A percentile compares a stretch with the other conserved stretches of the same genome.
Conservation (phyloP, 53 echinoderm and acorn worm genomes). For the Apostichopus leukothele region DNA sequence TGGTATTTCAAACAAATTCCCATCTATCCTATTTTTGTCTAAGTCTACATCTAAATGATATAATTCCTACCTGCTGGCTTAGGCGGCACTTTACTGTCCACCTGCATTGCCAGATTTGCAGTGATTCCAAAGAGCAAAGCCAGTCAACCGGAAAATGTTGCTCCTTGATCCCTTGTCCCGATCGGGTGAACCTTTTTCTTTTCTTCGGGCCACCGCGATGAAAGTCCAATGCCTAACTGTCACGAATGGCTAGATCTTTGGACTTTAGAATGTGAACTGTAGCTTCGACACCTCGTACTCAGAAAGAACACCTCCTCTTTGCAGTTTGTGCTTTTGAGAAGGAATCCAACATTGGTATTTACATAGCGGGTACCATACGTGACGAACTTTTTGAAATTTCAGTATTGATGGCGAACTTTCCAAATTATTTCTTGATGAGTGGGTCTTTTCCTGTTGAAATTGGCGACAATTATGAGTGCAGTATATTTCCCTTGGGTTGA, state of each 20-base stretch:
- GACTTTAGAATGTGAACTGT: conserved; percentile 25
- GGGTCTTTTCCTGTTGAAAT: too few species aligned
- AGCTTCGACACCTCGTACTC: not conserved
- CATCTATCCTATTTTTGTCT: not conserved
- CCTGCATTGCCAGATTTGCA: conserved; percentile 46
- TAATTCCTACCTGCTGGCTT: conserved; percentile 36
- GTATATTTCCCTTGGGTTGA: too few species aligned
- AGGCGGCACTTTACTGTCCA: conserved; percentile 42
- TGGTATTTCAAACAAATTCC: not conserved
- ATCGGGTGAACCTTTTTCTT: conserved; percentile 42
- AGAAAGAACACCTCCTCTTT: not conserved
- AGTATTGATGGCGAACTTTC: not conserved
- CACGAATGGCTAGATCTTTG: conserved; percentile 39
- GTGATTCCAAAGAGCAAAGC: conserved; percentile 36
- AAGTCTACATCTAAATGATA: not conserved
- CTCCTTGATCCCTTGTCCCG: conserved; percentile 48
- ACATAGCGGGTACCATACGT: not conserved
- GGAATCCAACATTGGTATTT: not conserved
- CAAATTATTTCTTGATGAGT: not conserved
- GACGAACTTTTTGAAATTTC: not conserved
- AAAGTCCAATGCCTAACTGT: conserved; percentile 41
- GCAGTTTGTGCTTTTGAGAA: too few species aligned
- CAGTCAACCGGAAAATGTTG: conserved; percentile 36
- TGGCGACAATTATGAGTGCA: too few species aligned
- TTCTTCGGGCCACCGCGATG: conserved; percentile 40